These are phyloP conservation scores for Scaptomyza graminum DNA, from an alignment of 1,140 invertebrate genomes.

Conservation along the genomic window DNA sequence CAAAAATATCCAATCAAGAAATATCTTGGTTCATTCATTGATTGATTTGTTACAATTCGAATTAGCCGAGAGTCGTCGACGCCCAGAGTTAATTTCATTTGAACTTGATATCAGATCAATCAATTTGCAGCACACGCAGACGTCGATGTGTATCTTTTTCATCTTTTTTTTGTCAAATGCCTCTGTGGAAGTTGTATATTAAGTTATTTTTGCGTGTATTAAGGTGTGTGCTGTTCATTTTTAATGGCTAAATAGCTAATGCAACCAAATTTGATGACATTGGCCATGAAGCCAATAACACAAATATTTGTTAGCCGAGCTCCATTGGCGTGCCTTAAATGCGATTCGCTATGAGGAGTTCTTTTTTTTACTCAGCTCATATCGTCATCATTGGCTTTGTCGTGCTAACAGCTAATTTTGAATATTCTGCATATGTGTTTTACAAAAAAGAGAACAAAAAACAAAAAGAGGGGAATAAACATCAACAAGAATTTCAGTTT, in stretches of 20 bases:
- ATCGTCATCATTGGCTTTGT: conserved; percentile 22
- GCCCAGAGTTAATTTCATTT: conserved; percentile 32
- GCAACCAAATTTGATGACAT: conserved; percentile 62
- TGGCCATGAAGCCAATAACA: conserved; percentile 44
- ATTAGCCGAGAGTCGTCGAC: conserved; percentile 5
- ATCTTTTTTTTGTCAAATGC: not conserved
- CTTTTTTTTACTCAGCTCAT: conserved; percentile 15
- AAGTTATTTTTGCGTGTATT: conserved; percentile 1
- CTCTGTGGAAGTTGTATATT: conserved; percentile 21
- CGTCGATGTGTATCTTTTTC: conserved; percentile 14
- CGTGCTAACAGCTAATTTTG: conserved; percentile 72
- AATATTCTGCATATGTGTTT: conserved; percentile 75
- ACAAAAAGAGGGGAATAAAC: conserved; percentile 31
- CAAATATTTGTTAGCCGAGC: conserved; percentile 8
- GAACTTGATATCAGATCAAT: conserved; percentile 58
- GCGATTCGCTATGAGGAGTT: conserved; percentile 13
- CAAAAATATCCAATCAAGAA: conserved; percentile 31
- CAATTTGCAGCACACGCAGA: conserved; percentile 60
- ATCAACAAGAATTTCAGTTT: conserved; percentile 51
- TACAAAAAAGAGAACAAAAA: conserved; percentile 10
- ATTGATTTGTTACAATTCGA: conserved; percentile 67
- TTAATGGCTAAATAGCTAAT: conserved; percentile 29
- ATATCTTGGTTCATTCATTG: conserved; percentile 44
- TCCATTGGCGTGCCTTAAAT: conserved; percentile 54
- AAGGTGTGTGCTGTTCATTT: conserved; percentile 11